A percentile compares a stretch with the other conserved stretches of the same genome.
Evolutionary conservation across 2,888 invertebrate genomes (phyloP).

Genomic region (Empis stercorea): DNA sequence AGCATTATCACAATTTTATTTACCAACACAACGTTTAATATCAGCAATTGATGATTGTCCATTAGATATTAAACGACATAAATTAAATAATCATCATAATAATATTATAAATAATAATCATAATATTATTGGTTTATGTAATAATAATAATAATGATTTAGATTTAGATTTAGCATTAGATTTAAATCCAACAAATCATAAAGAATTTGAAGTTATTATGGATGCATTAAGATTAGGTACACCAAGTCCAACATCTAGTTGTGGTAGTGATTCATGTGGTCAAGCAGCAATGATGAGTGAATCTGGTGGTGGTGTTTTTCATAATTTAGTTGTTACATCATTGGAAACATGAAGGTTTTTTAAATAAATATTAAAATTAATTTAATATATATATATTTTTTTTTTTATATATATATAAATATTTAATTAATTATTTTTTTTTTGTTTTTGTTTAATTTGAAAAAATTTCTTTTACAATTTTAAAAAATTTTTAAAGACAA

Average conservation of each 20-base stretch:
- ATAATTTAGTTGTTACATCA: conserved; percentile 35
- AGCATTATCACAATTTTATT: conserved; percentile 57
- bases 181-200: conserved; percentile 34
- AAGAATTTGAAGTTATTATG: conserved; percentile 38
- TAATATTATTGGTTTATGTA: background rate
- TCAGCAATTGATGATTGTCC: conserved; percentile 53
- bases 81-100: background rate
- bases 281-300: conserved; percentile 55
- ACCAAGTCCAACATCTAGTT: conserved; percentile 25
- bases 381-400: background rate
- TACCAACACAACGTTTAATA: conserved; percentile 53
- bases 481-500: too few species aligned
- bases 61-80: conserved; percentile 22
- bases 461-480: too few species aligned
- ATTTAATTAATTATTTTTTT: too few species aligned
- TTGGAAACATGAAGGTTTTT: conserved; percentile 37
- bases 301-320: conserved; percentile 27
- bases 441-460: too few species aligned
- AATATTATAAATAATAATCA: background rate
- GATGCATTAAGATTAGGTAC: conserved; percentile 35
- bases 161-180: conserved; percentile 31
- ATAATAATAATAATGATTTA: conserved; percentile 9
- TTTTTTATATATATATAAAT: too few species aligned
- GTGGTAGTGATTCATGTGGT: conserved; percentile 42
- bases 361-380: conserved; percentile 12